A percentile compares a stretch with the other conserved stretches of the same genome.
These are phyloP conservation scores for Cossypha caffra DNA, from an alignment of 2,797 vertebrate species.

Conservation along the genomic window DNA sequence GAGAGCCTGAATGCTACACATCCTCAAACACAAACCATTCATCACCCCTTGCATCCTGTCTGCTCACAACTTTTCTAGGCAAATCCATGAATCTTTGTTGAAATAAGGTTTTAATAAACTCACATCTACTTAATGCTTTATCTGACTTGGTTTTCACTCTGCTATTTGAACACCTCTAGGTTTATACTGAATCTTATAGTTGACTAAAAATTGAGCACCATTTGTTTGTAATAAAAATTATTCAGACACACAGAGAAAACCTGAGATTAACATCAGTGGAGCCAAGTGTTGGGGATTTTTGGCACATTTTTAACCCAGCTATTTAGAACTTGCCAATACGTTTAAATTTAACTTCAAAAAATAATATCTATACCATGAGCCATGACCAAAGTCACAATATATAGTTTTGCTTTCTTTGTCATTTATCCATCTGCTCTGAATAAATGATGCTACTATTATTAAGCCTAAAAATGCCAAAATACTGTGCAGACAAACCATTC, in stretches of 20 bases:
- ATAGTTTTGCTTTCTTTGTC: not conserved
- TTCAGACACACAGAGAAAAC: not conserved
- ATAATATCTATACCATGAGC: not conserved
- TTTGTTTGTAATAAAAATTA: not conserved
- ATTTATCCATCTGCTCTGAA: not conserved
- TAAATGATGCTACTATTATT: not conserved
- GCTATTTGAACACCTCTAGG: not conserved
- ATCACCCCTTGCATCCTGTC: not conserved
- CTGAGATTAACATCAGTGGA: not conserved
- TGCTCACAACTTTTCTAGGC: not conserved
- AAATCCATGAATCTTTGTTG: not conserved
- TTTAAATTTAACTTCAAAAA: not conserved
- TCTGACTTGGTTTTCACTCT: not conserved
- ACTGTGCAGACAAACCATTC: not conserved
- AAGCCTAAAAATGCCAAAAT: not conserved
- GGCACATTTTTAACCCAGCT: not conserved
- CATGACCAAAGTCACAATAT: not conserved
- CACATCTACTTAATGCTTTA: not conserved
- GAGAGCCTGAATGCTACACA: not conserved
- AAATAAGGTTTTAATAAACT: not conserved
- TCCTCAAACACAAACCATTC: rapidly evolving
- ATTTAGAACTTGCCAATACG: not conserved
- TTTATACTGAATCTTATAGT: not conserved
- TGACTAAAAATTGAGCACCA: not conserved
- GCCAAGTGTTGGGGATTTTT: not conserved